Base-by-base conservation (phyloP, 1,140 invertebrate species). In the Leptoteleia sp. region DNA sequence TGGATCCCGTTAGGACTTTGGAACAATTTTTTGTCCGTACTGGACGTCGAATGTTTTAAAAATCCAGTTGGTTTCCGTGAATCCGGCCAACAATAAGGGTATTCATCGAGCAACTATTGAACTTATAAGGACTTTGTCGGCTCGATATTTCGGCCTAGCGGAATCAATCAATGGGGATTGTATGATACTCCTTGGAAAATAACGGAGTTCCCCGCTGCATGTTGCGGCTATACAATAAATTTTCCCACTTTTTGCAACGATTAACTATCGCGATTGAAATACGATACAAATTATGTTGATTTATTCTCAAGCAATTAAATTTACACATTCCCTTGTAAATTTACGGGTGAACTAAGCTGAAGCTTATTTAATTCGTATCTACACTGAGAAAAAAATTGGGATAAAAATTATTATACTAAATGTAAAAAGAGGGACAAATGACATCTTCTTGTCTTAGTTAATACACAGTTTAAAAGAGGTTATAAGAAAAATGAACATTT, bases 101-200 rank as follows among this genome's bases (percentile, higher is more conserved):
- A 52, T 71, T 71, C 38, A 57, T 7, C 12, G 11, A 15, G 9
- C 9, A 52, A 61, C 35, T 35, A 59, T 71, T 42, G 55, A 52
- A 35, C 29, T 52, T 61, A 15, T 22, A 40, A 68, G 31, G n/a
- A 57, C 55, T 71, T 71, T 71, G 67, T 61, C 67, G 67, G 67
- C 55, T 9, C 45, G 13, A 12, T 31, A 22, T 70, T 61, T 52
- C 47, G 67, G 37, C 47, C n/a, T 31, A 25, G 45, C 29, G 35
- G 65, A 68, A 68, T 68, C 38, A 55, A 59, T 70, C 65, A 48
- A 29, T 50, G 40, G 1, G 31, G 12, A n/a, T 37, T 29, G 9
- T 16, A 29, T 52, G 47, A 59, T 40, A 40, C 42, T 42, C 0
- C 25, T 7, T 2, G 35, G 35, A 70, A 70, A 57, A 45, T 48